phyloP scores from a whole-genome alignment of 2,113 vertebrate species.

The Butastur rufipennis region DNA sequence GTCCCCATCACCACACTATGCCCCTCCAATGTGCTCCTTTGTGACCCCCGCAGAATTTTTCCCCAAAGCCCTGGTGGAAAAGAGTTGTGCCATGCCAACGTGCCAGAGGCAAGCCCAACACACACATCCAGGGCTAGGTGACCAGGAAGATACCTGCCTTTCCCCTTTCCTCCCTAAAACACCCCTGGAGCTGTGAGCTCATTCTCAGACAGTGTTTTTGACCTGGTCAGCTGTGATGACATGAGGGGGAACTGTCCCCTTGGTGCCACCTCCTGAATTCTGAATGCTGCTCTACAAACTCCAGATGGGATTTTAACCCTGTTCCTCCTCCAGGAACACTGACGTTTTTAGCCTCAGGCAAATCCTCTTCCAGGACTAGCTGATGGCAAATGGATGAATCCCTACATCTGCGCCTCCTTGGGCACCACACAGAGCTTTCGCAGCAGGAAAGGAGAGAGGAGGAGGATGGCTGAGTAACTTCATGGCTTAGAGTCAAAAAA shows the following conservation, averaged over 20 bases:
- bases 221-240: background rate
- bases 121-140: background rate
- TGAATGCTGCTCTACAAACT: background rate
- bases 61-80: background rate
- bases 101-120: background rate
- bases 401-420: background rate
- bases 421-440: background rate
- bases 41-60: background rate
- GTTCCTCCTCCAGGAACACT: background rate
- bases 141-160: background rate
- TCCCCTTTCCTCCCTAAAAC: background rate
- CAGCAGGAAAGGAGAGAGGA: background rate
- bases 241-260: background rate
- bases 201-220: rapidly evolving
- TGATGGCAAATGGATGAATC: background rate
- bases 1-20: rapidly evolving
- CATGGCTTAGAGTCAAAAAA: background rate
- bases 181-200: background rate
- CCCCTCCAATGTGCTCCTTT: rapidly evolving
- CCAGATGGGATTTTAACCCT: background rate
- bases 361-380: background rate
- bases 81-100: background rate
- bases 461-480: background rate
- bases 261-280: background rate
- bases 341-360: background rate